Percentiles rank a stretch among this genome's conserved stretches.
phyloP scores from a whole-genome alignment of 2,113 vertebrate species.

The rat (Rattus norvegicus) region DNA sequence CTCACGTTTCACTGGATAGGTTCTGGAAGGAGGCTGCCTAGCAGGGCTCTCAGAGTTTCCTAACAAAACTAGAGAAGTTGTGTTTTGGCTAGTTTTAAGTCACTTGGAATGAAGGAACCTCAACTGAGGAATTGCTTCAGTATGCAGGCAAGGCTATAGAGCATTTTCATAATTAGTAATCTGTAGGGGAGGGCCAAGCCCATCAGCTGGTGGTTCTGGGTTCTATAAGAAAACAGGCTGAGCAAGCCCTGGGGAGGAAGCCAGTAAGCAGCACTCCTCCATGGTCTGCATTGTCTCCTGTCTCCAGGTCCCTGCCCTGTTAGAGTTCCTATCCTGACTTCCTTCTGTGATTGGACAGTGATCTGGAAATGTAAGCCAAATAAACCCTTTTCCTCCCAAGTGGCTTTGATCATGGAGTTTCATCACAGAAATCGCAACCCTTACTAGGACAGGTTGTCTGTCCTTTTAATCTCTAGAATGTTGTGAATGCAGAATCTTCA shows the following conservation, averaged over 20 bases:
- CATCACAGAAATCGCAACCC: neutral
- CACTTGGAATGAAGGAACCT: neutral
- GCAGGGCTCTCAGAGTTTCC: neutral
- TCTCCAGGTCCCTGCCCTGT: neutral
- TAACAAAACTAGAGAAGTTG: conserved; percentile 12
- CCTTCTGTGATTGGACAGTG: neutral
- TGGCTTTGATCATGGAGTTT: neutral
- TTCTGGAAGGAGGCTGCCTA: conserved; percentile 20
- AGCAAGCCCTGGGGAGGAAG: neutral
- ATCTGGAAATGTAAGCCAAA: neutral
- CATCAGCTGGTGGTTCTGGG: neutral
- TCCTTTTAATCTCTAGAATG: conserved; percentile 51
- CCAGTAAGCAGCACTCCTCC: neutral
- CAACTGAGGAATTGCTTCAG: neutral
- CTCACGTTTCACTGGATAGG: neutral
- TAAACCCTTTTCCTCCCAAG: neutral
- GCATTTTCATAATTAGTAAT: neutral
- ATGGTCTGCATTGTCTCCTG: neutral
- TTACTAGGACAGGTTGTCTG: neutral
- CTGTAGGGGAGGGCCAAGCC: too few species aligned
- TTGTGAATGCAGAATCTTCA: conserved; percentile 28
- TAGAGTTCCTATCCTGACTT: neutral
- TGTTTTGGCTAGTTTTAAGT: neutral
- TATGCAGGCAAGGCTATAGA: neutral
- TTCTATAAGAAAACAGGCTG: neutral